These are phyloP conservation scores for Linurgus olivaceus DNA, from an alignment of 2,797 vertebrate genomes.

Conservation along the genomic window DNA sequence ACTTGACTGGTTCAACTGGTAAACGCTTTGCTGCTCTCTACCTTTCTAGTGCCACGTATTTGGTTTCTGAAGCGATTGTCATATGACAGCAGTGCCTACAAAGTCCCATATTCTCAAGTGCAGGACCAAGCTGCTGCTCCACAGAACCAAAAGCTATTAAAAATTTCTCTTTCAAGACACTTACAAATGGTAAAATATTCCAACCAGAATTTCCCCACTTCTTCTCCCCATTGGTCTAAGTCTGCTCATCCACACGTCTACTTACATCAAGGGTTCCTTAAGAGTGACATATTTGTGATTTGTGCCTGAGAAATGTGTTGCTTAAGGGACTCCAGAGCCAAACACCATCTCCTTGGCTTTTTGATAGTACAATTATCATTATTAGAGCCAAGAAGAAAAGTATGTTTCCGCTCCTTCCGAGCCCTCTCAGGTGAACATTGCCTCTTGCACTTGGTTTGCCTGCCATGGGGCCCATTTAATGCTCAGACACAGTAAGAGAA, in stretches of 20 bases:
- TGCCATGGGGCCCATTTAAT: background rate
- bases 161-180: background rate
- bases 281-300: background rate
- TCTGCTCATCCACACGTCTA: background rate
- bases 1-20: background rate
- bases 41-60: background rate
- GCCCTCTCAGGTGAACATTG: background rate
- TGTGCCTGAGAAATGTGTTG: background rate
- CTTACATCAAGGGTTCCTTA: fast-evolving
- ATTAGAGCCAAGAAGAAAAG: background rate
- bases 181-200: background rate
- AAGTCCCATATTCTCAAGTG: background rate
- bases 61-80: background rate
- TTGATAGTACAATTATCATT: background rate
- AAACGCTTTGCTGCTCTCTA: background rate
- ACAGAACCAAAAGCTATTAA: background rate
- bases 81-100: background rate
- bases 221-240: background rate
- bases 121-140: background rate
- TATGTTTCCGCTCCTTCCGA: background rate
- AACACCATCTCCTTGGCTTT: background rate
- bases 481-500: background rate
- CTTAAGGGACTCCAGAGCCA: background rate
- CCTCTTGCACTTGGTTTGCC: background rate
- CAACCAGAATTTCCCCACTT: fast-evolving